Evolutionary conservation across 2,888 invertebrate species (phyloP), one percentile per base, ranked within the genome.

Genomic region (Pimpla rufipes): DNA sequence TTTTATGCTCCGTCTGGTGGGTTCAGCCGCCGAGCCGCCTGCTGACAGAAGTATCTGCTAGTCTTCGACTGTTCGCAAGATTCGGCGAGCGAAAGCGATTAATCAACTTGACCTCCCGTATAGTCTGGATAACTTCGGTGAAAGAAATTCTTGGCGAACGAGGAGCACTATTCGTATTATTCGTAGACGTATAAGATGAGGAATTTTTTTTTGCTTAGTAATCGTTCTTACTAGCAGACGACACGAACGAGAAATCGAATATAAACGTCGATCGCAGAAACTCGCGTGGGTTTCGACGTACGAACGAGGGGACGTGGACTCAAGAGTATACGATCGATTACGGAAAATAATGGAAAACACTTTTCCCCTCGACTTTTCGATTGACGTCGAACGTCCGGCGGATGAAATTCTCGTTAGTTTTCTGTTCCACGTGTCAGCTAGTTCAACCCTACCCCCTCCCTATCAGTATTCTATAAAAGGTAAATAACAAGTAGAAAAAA

Each of bases 271-370:
- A 67, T 47, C 42, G 57, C 45, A 45, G 16, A 37, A 29, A 29
- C 40, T 40, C 57, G 35, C 13, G 57, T n/a, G 37, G 59, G 37
- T 7, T 13, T 35, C 5, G 16, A 35, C 8, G 35, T 13, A 10
- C 29, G n/a, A 23, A n/a, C 13, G n/a, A 4, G 29, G 59, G 29
- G 59, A 37, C 59, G 29, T n/a, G 52, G 21, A 37, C 70, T 42
- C 42, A 52, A 35, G 79, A 37, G 66, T 40, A n/a, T n/a, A 45
- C 16, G 62, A 80, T 74, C 71, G 71, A 80, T 74, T 40, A 45
- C 37, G 40, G 40, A 74, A 74, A 74, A 74, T 74, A 80, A 71
- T 74, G 74, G 57, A 80, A 71, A 68, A 40, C 50, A n/a, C 21
- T 42, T 42, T 62, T 47, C 11, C 55, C 37, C 73, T 1, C 62